phyloP scores from a whole-genome alignment of 2,888 invertebrate genomes.

The Chrysolina americana region DNA sequence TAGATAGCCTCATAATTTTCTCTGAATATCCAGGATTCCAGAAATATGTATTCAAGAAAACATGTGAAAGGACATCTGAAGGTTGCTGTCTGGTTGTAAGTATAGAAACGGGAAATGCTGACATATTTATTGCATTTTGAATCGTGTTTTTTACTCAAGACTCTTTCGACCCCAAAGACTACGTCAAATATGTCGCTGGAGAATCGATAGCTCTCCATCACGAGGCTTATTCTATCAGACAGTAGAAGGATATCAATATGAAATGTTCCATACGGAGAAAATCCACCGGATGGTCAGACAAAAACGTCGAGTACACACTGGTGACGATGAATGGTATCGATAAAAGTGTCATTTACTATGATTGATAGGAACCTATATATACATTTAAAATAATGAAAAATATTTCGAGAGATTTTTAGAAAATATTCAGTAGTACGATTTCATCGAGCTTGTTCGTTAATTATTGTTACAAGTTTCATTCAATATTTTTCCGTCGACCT shows the following conservation, averaged over 20 bases:
- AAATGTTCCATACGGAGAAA: neutral
- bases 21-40: neutral
- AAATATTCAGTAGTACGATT: too few species aligned
- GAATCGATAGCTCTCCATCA: neutral
- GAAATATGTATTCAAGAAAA: neutral
- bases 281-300: neutral
- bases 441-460: too few species aligned
- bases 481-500: too few species aligned
- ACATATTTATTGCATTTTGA: conserved; percentile 9
- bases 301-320: neutral
- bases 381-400: too few species aligned
- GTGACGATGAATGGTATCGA: too few species aligned
- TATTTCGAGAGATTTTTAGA: too few species aligned
- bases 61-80: neutral
- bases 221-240: neutral
- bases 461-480: too few species aligned
- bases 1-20: neutral
- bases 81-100: neutral
- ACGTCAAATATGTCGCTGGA: neutral
- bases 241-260: neutral
- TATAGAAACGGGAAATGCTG: neutral
- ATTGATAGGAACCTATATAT: too few species aligned
- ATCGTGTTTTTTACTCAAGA: neutral
- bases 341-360: too few species aligned
- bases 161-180: neutral